Base-by-base conservation (phyloP, 2,797 vertebrate genomes). In the Falco rusticolus region DNA sequence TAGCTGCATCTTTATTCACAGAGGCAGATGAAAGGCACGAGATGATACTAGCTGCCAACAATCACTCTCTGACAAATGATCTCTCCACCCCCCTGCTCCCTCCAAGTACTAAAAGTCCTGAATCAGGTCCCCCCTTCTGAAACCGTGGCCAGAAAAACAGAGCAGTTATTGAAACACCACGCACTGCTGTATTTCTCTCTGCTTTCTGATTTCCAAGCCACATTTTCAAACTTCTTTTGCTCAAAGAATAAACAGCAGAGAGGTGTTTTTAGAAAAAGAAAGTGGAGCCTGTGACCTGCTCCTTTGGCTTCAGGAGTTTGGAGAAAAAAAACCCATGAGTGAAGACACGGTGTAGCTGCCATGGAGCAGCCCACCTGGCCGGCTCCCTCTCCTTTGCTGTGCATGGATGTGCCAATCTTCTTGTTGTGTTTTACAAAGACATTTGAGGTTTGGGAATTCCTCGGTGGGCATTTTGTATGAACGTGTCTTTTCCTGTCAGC, bases 81-180 rank as follows among this genome's bases (percentile, higher is more conserved):
- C 59, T 39, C 85, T 51, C 81, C 71, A 31, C 18, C 31, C 47
- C 17, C 19, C 15, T 20, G 8, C 29, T 57, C 72, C 81, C 60
- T 69, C 37, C 50, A 29, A 54, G 64, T 11, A 47, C 43, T 84
- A 16, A 50, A 87, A 82, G 60, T 24, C 71, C 17, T n/a, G 19
- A 60, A 57, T 75, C 33, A 3, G 53, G 37, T 20, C 33, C 20
- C 9, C 5, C 7, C 11, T 15, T 9, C 18, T 37, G 51, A 47
- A 80, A n/a, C 64, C 45, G 6, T 4, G 34, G 72, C 59, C 80
- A 74, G 59, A 41, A 54, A 77, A 37, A 8, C 51, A 21, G 39
- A 59, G 50, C 34, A 20, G 50, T 9, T 31, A 9, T 2, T 9
- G 29, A 16, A 61, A 22, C 59, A 6, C n/a, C 9, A 0, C 0